Evolutionary conservation across 2,797 vertebrate species (phyloP), one percentile per base, ranked within the genome.

Genomic region (Myotis pilosus): DNA sequence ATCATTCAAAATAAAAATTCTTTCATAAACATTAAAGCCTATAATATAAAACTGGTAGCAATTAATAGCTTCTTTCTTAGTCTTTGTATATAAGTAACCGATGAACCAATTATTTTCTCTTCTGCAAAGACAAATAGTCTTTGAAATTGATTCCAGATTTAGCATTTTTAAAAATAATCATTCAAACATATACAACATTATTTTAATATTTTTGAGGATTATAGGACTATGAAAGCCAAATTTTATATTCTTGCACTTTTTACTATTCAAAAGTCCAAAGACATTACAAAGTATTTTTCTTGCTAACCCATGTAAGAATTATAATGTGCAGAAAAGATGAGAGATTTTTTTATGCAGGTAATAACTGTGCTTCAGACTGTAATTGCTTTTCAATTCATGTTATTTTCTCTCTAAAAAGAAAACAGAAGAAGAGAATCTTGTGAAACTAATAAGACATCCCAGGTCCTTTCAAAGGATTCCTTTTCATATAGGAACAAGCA

Each of bases 1-100:
- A 88, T 44, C 66, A 72, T 38, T 96, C 49, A 88, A 92, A 96
- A 84, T 93, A 86, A 75, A 84, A 88, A 44, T 66, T 80, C 36
- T 25, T 94, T 94, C 38, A 68, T 62, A 91, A 91, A 62, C 68
- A 72, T 57, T 87, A 85, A 94, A 93, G 10, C 44, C 20, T 81
- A 44, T 71, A 33, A 33, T 20, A 79, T 87, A 91, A 64, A 79
- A 83, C 25, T 91, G 62, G 23, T 22, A 90, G 33, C 17, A 89
- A 44, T 41, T 69, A 69, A 33, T 69, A 92, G 13, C 2, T 88
- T 88, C 44, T 76, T 66, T 88, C 47, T 79, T 89, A 78, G n/a
- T 68, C n/a, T 93, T 2, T 66, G 25, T 78, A 22, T 69, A 79
- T 68, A 92, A 92, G 53, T 78, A 92, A 80, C 79, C 9, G 11